A percentile compares a stretch with the other conserved stretches of the same genome.
Evolutionary conservation across 2,113 vertebrate genomes (phyloP).

Genomic region (Sceloporus undulatus): DNA sequence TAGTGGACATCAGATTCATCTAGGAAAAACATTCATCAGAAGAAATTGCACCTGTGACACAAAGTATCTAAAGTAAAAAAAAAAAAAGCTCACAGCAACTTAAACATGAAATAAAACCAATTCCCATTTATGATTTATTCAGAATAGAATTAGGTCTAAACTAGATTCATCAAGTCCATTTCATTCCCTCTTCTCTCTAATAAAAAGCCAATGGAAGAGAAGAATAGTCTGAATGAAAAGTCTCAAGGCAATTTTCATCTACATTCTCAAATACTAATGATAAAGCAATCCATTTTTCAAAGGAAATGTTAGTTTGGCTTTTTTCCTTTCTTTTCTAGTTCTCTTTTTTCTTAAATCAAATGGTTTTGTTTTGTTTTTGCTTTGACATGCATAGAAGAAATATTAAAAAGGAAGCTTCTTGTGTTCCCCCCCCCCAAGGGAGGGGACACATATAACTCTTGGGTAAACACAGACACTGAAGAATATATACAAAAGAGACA

Average conservation of each 20-base stretch:
- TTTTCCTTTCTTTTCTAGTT: no score
- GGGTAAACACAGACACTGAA: neutral
- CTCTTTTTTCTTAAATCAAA: neutral
- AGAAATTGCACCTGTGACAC: conserved; percentile 12
- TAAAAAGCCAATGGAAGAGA: conserved; percentile 40
- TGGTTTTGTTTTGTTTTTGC: neutral
- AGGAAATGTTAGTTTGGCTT: neutral
- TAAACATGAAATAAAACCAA: conserved; percentile 33
- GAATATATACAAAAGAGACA: neutral
- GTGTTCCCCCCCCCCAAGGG: no score
- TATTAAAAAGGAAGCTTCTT: neutral
- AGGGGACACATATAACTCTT: neutral
- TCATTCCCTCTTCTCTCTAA: conserved; percentile 39
- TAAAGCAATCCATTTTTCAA: neutral
- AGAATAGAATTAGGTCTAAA: conserved; percentile 47
- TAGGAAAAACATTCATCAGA: conserved; percentile 26
- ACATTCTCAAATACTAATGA: neutral
- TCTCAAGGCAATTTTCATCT: neutral
- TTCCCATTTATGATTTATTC: conserved; percentile 13
- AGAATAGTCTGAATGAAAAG: conserved; percentile 37
- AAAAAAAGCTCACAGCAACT: conserved; percentile 33
- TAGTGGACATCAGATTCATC: neutral
- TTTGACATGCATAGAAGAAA: neutral
- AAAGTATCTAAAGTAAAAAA: conserved; percentile 33
- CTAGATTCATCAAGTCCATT: conserved; percentile 34